Evolutionary conservation across 2,888 invertebrate genomes (phyloP), one percentile per base, ranked within the genome.

Genomic region (Allophyes oxyacanthae): DNA sequence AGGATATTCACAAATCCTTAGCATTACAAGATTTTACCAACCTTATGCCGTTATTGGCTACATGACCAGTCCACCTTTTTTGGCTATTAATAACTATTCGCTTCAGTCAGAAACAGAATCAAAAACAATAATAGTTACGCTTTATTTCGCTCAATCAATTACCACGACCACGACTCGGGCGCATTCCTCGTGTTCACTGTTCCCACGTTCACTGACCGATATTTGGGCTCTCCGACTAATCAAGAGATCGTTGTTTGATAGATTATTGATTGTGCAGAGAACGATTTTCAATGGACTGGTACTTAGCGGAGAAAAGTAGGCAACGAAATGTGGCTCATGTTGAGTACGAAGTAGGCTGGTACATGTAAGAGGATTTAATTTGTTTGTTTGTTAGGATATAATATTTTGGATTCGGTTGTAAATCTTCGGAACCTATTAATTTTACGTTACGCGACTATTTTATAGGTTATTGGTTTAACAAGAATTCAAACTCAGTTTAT

Each of bases 171-270:
- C 64, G 60, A 46, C 48, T 45, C 67, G 52, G 45, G 64, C 71
- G 60, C 75, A 75, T 75, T 72, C 71, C 57, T 64, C 55, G 44
- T 43, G 68, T 36, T 56, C 67, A 58, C 63, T 58, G 74, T 87
- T 88, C 89, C 87, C 89, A 89, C 89, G 89, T 87, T 83, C 78
- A 64, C 75, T 79, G 84, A 78, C 83, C 84, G 84, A 85, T 79
- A 81, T 83, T 81, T 67, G 64, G 76, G 73, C 76, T 81, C 74
- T 80, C 82, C 40, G 34, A 40, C 64, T 83, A 86, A 90, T 90
- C 89, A 89, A 88, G 87, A 87, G 87, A 86, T 86, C 82, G 84
- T 82, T 85, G 78, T 86, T 82, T 90, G 90, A 91, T 92, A 88
- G 90, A 91, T 92, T 84, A 87, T 87, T 84, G 87, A 89, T 88